These are phyloP conservation scores for Potorous gilbertii DNA, from an alignment of 2,797 vertebrate genomes.

Conservation along the genomic window DNA sequence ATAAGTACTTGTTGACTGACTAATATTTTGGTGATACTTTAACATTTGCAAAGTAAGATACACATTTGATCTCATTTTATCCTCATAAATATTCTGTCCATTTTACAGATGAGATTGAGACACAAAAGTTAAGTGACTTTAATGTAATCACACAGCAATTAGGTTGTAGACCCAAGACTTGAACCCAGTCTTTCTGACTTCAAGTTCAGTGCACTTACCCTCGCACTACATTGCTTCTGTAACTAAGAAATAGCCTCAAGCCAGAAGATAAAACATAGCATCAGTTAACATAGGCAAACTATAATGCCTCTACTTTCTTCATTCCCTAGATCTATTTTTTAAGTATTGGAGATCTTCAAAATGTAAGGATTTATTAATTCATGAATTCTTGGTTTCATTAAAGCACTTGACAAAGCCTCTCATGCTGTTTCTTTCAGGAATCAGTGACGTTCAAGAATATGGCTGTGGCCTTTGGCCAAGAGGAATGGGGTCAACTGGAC, in stretches of 20 bases:
- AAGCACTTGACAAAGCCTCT: neutral
- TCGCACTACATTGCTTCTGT: neutral
- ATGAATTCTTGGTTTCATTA: neutral
- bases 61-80: neutral
- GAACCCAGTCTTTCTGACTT: neutral
- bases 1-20: neutral
- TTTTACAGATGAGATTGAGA: neutral
- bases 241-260: neutral
- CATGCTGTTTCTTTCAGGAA: slow-evolving; percentile 67
- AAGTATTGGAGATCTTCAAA: neutral
- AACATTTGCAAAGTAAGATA: neutral
- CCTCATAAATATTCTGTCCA: neutral
- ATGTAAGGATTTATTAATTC: neutral
- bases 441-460: slow-evolving; percentile 78
- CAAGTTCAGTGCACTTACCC: neutral
- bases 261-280: neutral
- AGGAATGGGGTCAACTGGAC: slow-evolving; percentile 79
- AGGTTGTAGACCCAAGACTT: neutral
- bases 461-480: slow-evolving; percentile 73
- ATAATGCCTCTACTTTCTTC: neutral
- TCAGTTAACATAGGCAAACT: neutral
- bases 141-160: neutral
- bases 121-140: neutral
- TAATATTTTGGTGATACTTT: neutral
- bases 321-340: neutral